Conservation (phyloP, 2,888 invertebrate genomes). For the Brenthis ino region DNA sequence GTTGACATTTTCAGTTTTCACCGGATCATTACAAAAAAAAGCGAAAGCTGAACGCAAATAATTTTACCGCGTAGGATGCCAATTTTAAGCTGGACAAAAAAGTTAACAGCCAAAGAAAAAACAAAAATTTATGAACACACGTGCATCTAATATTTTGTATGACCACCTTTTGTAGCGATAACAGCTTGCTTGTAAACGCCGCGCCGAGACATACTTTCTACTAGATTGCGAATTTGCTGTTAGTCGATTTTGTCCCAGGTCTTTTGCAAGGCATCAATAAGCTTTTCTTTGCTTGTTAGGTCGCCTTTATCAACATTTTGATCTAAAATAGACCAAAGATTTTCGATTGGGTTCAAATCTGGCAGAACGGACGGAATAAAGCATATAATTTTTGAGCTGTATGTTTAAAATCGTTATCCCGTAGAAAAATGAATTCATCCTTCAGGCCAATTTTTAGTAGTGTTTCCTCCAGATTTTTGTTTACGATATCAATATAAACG, state of each 20-base stretch:
- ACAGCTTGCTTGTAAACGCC: conserved; percentile 5
- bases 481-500: neutral
- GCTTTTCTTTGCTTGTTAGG: no score
- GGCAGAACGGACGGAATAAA: no score
- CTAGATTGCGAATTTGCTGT: neutral
- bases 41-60: neutral
- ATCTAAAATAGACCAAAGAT: no score
- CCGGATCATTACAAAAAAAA: neutral
- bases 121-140: neutral
- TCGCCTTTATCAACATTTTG: no score
- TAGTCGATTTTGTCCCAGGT: neutral
- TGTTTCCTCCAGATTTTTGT: neutral
- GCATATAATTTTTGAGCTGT: no score
- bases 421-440: neutral
- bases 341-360: no score
- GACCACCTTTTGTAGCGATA: neutral
- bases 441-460: neutral
- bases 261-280: no score
- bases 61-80: neutral
- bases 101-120: neutral
- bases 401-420: no score
- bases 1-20: neutral
- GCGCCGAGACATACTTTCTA: conserved; percentile 2
- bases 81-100: neutral
- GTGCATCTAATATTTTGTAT: neutral